Base-by-base conservation (phyloP, 2,888 invertebrate genomes). In the Nymphalis urticae region DNA sequence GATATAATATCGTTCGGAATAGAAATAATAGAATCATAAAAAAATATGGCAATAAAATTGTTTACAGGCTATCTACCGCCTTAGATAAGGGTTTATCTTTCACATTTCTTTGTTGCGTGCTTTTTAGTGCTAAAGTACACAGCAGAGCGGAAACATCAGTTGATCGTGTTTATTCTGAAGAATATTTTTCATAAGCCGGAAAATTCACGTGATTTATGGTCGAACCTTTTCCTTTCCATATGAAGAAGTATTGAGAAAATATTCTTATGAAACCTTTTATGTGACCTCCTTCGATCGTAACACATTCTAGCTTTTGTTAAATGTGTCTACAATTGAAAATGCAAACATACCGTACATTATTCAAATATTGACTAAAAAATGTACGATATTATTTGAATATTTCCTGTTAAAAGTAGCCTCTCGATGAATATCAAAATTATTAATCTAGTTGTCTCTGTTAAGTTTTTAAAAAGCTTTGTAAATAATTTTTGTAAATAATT, bases 201-300 rank as follows among this genome's bases (percentile, higher is more conserved):
- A 56, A 36, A 56, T 56, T 9, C 36, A 36, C n/a, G 17, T 56
- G 56, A 56, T 56, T 56, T 56, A 56, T 36, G 17, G 56, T 36
- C 32, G n/a, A 32, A 56, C 56, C 56, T 56, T 56, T 54, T 36
- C 56, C 56, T 56, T 56, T 36, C 36, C 32, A 56, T 56, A 36
- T 56, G n/a, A n/a, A 56, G 32, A 56, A 32, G 56, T 56, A 56
- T 56, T 56, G 36, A 56, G 10, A 56, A 56, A n/a, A 56, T 56
- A 36, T 56, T 36, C n/a, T n/a, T 56, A 56, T 32, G 32, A 17
- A n/a, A 56, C 32, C 32, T 56, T 56, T 56, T 32, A 32, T 17
- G 56, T n/a, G n/a, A 56, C 32, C 13, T 54, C 9, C 56, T 17
- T 16, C 13, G 32, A 32, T 56, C 36, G n/a, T 36, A 2, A 56